These are phyloP conservation scores for Micromys minutus DNA, from an alignment of 2,113 vertebrate species.

Conservation along the genomic window DNA sequence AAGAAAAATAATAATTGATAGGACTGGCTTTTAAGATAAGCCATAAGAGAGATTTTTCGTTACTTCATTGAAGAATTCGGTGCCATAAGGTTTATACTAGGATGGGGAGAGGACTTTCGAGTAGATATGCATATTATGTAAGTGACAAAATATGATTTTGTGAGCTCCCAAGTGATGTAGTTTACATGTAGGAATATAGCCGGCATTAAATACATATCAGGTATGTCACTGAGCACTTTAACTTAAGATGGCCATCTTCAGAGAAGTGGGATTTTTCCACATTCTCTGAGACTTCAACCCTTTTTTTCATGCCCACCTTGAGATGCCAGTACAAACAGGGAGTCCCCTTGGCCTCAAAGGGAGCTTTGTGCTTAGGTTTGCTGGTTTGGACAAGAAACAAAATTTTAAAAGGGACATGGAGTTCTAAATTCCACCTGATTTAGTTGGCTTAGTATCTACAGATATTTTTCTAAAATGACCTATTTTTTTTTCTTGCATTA, in stretches of 20 bases:
- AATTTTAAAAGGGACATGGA: conserved; percentile 40
- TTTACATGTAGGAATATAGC: not conserved
- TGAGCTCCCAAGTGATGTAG: not conserved
- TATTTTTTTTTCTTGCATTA: conserved; percentile 51
- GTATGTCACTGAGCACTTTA: conserved; percentile 25
- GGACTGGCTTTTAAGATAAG: conserved; percentile 12
- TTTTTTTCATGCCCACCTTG: conserved; percentile 49
- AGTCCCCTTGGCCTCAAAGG: conserved; percentile 69
- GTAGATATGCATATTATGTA: not conserved
- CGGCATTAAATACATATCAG: not conserved
- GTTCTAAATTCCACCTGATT: conserved; percentile 77
- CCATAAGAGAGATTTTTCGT: not conserved
- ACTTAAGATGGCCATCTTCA: not conserved
- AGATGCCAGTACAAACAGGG: conserved; percentile 67
- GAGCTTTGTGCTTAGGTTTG: conserved; percentile 69
- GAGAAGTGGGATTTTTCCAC: conserved; percentile 57
- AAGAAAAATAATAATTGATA: conserved; percentile 11
- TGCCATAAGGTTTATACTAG: not conserved
- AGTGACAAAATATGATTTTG: not conserved
- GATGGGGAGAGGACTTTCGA: not conserved
- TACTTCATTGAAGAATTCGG: not conserved
- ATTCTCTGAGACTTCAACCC: conserved; percentile 50
- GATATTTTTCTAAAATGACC: conserved; percentile 46
- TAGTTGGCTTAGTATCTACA: conserved; percentile 20
- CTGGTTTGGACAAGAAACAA: conserved; percentile 55